phyloP scores from a whole-genome alignment of 2,888 invertebrate species.

The Hartigia nigra region DNA sequence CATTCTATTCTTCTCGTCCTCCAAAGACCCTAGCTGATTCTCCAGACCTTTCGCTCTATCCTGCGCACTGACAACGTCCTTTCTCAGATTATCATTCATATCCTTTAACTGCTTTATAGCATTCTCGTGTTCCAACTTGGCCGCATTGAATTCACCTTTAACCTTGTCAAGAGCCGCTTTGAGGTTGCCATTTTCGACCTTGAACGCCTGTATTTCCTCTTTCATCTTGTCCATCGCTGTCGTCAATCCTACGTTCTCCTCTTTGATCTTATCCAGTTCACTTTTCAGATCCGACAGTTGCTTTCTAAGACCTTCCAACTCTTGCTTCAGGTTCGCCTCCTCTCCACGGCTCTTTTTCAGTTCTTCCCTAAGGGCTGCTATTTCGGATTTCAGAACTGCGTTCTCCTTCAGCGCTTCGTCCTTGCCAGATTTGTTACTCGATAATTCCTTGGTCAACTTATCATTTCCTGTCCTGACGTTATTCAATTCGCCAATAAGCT shows the following conservation, averaged over 20 bases:
- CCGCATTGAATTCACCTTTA: constrained; percentile 23
- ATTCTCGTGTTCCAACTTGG: constrained; percentile 17
- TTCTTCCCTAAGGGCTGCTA: constrained; percentile 30
- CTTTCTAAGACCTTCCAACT: constrained; percentile 22
- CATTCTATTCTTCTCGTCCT: constrained; percentile 24
- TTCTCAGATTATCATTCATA: constrained; percentile 19
- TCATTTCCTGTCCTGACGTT: constrained; percentile 32
- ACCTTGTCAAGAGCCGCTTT: constrained; percentile 27
- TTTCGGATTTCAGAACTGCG: constrained; percentile 29
- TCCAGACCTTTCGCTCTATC: constrained; percentile 13
- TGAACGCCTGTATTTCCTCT: background rate
- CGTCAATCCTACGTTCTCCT: constrained; percentile 5
- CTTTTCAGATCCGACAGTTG: constrained; percentile 15
- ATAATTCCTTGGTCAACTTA: constrained; percentile 33
- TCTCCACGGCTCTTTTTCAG: constrained; percentile 31
- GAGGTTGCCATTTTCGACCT: constrained; percentile 12
- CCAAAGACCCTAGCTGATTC: constrained; percentile 13
- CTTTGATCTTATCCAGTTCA: constrained; percentile 23
- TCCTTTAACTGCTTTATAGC: constrained; percentile 21
- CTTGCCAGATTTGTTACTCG: constrained; percentile 23
- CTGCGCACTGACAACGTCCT: constrained; percentile 19
- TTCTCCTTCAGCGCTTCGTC: constrained; percentile 30
- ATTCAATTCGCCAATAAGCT: constrained; percentile 33
- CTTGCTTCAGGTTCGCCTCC: constrained; percentile 26
- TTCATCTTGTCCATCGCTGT: constrained; percentile 4